Evolutionary conservation across 2,888 invertebrate genomes (phyloP), one percentile per base, ranked within the genome.

Genomic region (Xestia rhomboidea): DNA sequence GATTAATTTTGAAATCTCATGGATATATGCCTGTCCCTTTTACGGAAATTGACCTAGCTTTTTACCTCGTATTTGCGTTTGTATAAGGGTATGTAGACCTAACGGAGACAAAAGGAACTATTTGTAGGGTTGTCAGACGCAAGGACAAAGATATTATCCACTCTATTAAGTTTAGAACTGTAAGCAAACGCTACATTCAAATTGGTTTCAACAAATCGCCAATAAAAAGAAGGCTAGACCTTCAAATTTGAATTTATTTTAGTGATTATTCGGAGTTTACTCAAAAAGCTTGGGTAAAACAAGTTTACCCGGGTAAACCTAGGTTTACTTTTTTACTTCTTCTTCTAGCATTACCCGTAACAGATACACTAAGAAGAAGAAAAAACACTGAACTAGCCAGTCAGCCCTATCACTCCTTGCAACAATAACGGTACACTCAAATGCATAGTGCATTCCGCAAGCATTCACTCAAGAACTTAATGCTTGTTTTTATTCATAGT

Each of bases 81-180:
- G 38, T 68, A 69, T 72, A 88, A 86, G 86, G 81, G 66, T 74
- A 88, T 79, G 81, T 79, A 83, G 88, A 79, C 63, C 79, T 86
- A 88, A 88, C 88, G 83, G 88, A 30, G 64, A 66, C 69, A 54
- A 73, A 71, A 78, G 86, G 62, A 78, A 27, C 27, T 73, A 38
- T 18, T 11, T 13, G 8, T 49, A 86, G 83, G 86, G 86, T 64
- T 79, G 73, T 21, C 71, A 66, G 7, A 24, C 7, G 24, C 18
- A 38, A 75, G 49, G 64, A 68, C 57, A 24, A 49, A 49, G 21
- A 24, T 0, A 49, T 38, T 38, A 38, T 38, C 41, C 11, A 41
- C 10, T 41, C 11, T 41, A 10, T 10, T 41, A 41, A 10, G 41
- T 41, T 41, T 41, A 41, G 41, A 41, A 41, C 11, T 41, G 41